Evolutionary conservation across 2,113 vertebrate species (phyloP).

Genomic region (Pongo pygmaeus): DNA sequence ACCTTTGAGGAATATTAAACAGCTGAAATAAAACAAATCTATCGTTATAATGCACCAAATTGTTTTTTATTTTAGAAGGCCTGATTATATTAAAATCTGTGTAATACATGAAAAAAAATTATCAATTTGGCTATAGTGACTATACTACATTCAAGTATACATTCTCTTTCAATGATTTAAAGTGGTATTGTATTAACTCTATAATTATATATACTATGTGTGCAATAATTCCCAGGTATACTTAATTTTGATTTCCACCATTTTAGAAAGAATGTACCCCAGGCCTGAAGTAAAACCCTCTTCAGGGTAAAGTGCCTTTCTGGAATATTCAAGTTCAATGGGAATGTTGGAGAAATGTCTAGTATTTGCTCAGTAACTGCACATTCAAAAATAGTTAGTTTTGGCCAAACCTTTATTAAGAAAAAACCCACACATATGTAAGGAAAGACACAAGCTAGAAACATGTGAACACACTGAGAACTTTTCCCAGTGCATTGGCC

Average conservation of each 20-base stretch:
- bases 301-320: background rate
- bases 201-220: background rate
- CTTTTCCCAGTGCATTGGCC: background rate
- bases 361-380: background rate
- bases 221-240: background rate
- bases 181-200: background rate
- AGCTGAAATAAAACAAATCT: constrained; percentile 3
- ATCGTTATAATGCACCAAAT: background rate
- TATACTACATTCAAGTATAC: background rate
- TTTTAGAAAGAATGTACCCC: constrained; percentile 33
- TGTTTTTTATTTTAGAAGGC: background rate
- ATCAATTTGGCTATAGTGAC: background rate
- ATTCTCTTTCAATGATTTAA: background rate
- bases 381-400: background rate
- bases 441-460: background rate
- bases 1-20: constrained; percentile 1
- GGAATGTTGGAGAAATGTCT: background rate
- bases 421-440: background rate
- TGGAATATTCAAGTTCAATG: background rate
- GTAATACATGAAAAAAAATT: background rate
- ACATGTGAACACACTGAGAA: background rate
- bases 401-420: background rate
- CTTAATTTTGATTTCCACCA: background rate
- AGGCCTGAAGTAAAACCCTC: background rate
- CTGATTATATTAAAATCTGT: background rate